Base-by-base conservation (phyloP, 2,797 vertebrate species). In the Halcyon smyrnensis region DNA sequence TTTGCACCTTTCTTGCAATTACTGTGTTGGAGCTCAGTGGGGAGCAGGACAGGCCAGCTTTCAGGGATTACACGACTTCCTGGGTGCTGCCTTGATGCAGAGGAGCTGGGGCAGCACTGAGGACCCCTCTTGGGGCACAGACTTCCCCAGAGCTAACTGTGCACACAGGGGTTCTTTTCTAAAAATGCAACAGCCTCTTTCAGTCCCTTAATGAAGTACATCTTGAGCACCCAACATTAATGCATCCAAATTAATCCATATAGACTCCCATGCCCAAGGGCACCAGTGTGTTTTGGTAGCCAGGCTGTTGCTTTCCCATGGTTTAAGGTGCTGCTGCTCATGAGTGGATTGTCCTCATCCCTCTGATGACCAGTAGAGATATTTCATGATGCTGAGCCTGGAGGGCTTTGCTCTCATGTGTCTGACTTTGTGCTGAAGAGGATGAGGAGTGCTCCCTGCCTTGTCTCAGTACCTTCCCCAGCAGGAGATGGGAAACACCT, bases 261-360 rank as follows among this genome's bases (percentile, higher is more conserved):
- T 1, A 39, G 62, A 16, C 18, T 39, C 0, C 0, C 21, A 6
- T 11, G 27, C 37, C 39, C 12, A 15, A 15, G 54, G 32, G 32
- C 28, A 34, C n/a, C 17, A 7, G 25, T 18, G 27, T 21, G 34
- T n/a, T 81, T 48, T 75, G 30, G 21, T 54, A 25, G 39, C 9
- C 39, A 46, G 37, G 45, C 50, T 62, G 41, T 20, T 32, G 30
- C 75, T 43, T 76, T 76, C 34, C 32, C 39, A 6, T 60, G 34
- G 7, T 56, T 80, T 37, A 32, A 70, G 46, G 46, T 11, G 15
- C 8, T 73, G 41, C 41, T 71, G 41, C 57, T 62, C 39, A 16
- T 0, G 2, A 32, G 15, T 24, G 20, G 39, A 19, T 83, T 2
- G 0, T 65, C 48, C 46, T 15, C 20, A 11, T 43, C 51, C 23